phyloP scores from a whole-genome alignment of 30 jellyfish, hydroid and myxozoan species.

The Nemopilema nomurai region DNA sequence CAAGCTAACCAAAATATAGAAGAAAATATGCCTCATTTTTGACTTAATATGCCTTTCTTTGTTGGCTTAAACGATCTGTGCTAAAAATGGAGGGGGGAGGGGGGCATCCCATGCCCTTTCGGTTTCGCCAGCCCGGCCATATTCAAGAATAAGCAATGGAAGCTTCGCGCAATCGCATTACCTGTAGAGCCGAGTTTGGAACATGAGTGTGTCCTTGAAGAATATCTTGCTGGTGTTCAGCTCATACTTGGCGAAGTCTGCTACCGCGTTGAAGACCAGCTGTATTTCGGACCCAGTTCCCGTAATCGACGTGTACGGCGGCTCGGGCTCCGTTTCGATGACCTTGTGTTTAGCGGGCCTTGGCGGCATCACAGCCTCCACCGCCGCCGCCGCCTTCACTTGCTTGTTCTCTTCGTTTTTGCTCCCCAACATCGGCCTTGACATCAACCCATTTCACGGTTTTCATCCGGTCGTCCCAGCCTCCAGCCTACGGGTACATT shows the following conservation, averaged over 20 bases:
- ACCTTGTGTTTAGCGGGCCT: slow-evolving; percentile 70
- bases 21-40: too few species aligned
- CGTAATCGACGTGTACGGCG: slow-evolving; percentile 62
- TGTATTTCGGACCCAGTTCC: slow-evolving; percentile 68
- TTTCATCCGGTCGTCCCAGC: slow-evolving; percentile 86
- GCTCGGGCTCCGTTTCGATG: slow-evolving; percentile 82
- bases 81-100: too few species aligned
- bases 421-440: slow-evolving; percentile 14
- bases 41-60: too few species aligned
- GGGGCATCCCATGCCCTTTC: too few species aligned
- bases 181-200: slow-evolving; percentile 87
- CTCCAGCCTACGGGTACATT: slow-evolving; percentile 45
- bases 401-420: slow-evolving; percentile 29
- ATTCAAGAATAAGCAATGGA: too few species aligned
- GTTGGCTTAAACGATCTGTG: too few species aligned
- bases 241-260: slow-evolving; percentile 71
- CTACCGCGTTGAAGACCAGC: slow-evolving; percentile 54
- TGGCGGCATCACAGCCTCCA: slow-evolving; percentile 7
- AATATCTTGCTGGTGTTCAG: slow-evolving; percentile 31
- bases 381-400: neutral
- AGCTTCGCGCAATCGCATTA: neutral
- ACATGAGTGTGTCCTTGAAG: slow-evolving; percentile 87
- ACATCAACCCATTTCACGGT: slow-evolving; percentile 86
- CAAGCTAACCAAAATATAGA: too few species aligned
- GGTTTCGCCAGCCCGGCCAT: too few species aligned